Evolutionary conservation across 2,888 invertebrate species (phyloP).

Genomic region (Globia sparganii): DNA sequence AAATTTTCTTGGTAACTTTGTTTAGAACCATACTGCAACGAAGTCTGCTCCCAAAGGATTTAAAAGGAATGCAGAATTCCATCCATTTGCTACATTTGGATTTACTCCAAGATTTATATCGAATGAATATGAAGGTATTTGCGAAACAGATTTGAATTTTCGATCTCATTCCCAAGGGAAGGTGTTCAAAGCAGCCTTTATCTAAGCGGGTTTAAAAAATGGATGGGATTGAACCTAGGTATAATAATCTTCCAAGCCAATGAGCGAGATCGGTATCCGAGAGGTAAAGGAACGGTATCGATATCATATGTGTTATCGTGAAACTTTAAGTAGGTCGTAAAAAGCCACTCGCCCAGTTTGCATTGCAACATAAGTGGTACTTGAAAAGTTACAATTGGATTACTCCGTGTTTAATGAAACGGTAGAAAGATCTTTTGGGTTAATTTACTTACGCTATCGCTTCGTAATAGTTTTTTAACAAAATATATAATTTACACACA

Average conservation of each 20-base stretch:
- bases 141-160: conserved; percentile 44
- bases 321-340: conserved; percentile 10
- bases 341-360: not conserved
- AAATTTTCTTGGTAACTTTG: not conserved
- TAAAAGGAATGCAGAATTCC: conserved; percentile 8
- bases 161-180: conserved; percentile 66
- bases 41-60: conserved; percentile 19
- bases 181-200: conserved; percentile 67
- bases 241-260: conserved; percentile 69
- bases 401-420: not conserved
- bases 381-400: not conserved
- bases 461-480: not conserved
- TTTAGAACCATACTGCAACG: not conserved
- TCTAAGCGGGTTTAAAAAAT: conserved; percentile 71
- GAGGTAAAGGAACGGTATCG: conserved; percentile 10
- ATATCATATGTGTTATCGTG: conserved; percentile 25
- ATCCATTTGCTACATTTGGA: conserved; percentile 31
- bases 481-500: not conserved
- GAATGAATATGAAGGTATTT: conserved; percentile 17
- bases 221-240: conserved; percentile 60
- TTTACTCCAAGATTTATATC: conserved; percentile 40
- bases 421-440: too few species aligned
- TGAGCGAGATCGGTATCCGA: conserved; percentile 55
- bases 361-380: not conserved
- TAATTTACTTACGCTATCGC: not conserved